Evolutionary conservation across 2,888 invertebrate genomes (phyloP), one percentile per base, ranked within the genome.

Genomic region (Chesias legatella): DNA sequence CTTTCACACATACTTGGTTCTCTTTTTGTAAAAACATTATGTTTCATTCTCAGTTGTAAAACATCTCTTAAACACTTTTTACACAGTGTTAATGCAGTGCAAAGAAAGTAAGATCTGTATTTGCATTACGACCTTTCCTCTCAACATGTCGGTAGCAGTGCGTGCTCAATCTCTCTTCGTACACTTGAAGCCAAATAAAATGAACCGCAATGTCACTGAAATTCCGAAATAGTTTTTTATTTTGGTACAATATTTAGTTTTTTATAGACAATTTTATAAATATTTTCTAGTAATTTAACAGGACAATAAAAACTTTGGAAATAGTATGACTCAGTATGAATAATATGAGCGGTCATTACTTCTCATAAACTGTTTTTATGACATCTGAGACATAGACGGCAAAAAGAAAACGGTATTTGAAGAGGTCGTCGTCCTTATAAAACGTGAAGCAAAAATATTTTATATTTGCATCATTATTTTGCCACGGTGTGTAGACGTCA

Each of bases 61-160:
- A 17, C 5, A 5, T 17, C 13, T 17, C 13, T 3, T 17, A 17
- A 17, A 17, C 13, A 17, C 13, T 17, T 17, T 17, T 17, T 10
- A 5, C 10, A 11, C 13, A 27, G n/a, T 34, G 32, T 33, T 34
- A 36, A 51, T 45, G 47, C 38, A 24, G 43, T 40, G 53, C 58
- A 63, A 73, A 69, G 72, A 75, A 75, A 73, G 72, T 68, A 64
- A 71, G 68, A 63, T 60, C 40, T 13, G 51, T 33, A 66, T 72
- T 73, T 65, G 55, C 68, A 72, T n/a, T 72, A 60, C 30, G 53
- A 51, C 34, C 33, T 43, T 34, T 59, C 55, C 37, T 58, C 51
- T 51, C 34, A 44, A 40, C n/a, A n/a, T 36, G 47, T 42, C 50
- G 7, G 52, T 52, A 51, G 59, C 51, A 63, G 71, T 17, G 69